Percentiles rank a stretch among this genome's conserved stretches.
Conservation (phyloP, 2,113 vertebrate species). For the Neotoma lepida region DNA sequence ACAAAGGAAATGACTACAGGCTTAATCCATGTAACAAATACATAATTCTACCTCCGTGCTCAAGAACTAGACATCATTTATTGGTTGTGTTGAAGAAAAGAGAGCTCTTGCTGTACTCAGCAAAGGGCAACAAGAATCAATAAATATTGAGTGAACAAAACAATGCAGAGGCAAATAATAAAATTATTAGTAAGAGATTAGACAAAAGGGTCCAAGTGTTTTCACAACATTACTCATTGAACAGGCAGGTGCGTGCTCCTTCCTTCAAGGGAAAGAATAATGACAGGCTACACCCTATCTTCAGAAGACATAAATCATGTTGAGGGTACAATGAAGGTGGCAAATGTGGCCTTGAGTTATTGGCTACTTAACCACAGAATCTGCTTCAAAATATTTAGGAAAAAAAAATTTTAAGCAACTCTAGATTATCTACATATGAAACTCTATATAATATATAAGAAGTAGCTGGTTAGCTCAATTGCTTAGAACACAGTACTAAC, state of each 20-base stretch:
- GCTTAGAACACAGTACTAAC: background rate
- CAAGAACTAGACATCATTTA: background rate
- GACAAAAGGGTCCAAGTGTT: constrained; percentile 61
- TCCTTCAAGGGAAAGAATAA: constrained; percentile 68
- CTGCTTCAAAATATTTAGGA: background rate
- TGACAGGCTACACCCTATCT: constrained; percentile 72
- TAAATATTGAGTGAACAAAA: background rate
- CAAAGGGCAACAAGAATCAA: background rate
- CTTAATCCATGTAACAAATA: background rate
- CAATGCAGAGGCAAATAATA: constrained; percentile 47
- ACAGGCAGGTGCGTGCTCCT: constrained; percentile 79
- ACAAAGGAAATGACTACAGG: background rate
- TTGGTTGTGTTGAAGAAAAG: background rate
- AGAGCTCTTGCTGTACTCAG: background rate
- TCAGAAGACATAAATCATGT: constrained; percentile 65
- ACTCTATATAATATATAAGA: background rate
- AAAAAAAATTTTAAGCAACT: background rate
- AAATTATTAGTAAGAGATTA: constrained; percentile 15
- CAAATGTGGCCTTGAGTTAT: background rate
- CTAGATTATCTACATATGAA: background rate
- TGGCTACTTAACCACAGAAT: constrained; percentile 22
- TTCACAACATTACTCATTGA: constrained; percentile 62
- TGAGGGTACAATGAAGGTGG: constrained; percentile 11
- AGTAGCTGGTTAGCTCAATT: background rate
- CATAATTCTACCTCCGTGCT: background rate